A percentile compares a stretch with the other conserved stretches of the same genome.
phyloP scores from a whole-genome alignment of 2,113 vertebrate species.

The Dipodomys merriami region DNA sequence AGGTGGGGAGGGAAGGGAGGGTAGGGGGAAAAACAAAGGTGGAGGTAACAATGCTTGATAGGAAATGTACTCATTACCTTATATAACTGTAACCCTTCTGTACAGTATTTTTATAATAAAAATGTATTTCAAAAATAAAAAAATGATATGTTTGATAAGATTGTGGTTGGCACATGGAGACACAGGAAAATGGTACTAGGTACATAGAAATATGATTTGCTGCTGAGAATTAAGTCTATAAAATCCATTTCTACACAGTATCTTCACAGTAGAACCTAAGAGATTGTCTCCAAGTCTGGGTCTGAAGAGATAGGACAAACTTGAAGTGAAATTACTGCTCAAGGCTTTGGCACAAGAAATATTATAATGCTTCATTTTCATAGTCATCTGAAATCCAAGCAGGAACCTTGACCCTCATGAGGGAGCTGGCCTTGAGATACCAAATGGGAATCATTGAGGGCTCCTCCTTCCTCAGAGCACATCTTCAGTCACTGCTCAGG shows the following conservation, averaged over 20 bases:
- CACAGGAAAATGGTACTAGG: background rate
- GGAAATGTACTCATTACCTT: too few relatives aligned
- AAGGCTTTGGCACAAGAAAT: constrained; percentile 45
- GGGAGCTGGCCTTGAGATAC: background rate
- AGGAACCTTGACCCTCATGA: background rate
- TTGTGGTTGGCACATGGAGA: constrained; percentile 17
- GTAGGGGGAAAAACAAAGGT: too few relatives aligned
- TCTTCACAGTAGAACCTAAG: background rate
- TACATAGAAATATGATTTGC: constrained; percentile 48
- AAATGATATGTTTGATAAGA: background rate
- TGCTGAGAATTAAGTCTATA: background rate
- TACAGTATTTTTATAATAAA: background rate
- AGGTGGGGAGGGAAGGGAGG: too few relatives aligned
- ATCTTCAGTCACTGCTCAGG: background rate
- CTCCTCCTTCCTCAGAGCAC: background rate
- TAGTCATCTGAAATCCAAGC: background rate
- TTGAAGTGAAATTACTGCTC: background rate
- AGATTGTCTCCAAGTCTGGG: background rate
- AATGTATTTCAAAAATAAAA: too few relatives aligned
- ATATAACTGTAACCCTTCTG: too few relatives aligned
- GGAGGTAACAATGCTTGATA: too few relatives aligned
- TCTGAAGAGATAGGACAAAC: background rate
- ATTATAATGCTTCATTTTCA: constrained; percentile 10
- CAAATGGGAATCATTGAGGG: background rate
- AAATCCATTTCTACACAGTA: constrained; percentile 7